Evolutionary conservation across 2,888 invertebrate species (phyloP), one percentile per base, ranked within the genome.

Genomic region (Neocrepidodera transversa): DNA sequence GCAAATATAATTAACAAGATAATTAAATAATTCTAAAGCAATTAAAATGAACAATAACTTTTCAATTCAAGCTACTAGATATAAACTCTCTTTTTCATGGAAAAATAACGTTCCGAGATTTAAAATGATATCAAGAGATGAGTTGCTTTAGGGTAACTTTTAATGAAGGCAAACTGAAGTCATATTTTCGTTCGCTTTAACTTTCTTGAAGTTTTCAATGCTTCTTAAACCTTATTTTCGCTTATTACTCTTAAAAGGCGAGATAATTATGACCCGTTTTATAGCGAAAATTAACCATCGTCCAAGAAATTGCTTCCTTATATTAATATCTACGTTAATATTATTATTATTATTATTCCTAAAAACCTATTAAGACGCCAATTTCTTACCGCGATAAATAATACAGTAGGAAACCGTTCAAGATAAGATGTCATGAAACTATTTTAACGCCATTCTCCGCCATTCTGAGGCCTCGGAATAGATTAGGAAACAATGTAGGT

Each of bases 361-460:
- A 35, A 14, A 35, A 35, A 4, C 35, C 13, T 35, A 3, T 36
- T 54, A 54, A 23, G 23, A 23, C 47, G 17, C 17, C 47, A 47
- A 54, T 56, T 42, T 23, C 40, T 28, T 26, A 43, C 56, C 40
- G 14, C 10, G 43, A 56, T 56, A 50, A 56, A 56, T 56, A 56
- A 49, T 56, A 56, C 42, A 56, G 56, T 42, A 23, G 20, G 23
- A 23, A 14, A 16, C 23, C 40, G 42, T 49, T 32, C 56, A 42
- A 49, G 56, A 56, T 56, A 56, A 56, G 56, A 56, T 50, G 56
- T 48, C 50, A 47, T 35, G 40, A 50, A 56, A 56, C 56, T 56
- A 56, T 56, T 50, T 42, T 32, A 43, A 23, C 28, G 20, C 28
- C 20, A 42, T 50, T 20, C 49, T 50, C 32, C 16, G 13, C 18